Conservation (phyloP, 1,140 invertebrate genomes). For the Macrobrachium nipponense region DNA sequence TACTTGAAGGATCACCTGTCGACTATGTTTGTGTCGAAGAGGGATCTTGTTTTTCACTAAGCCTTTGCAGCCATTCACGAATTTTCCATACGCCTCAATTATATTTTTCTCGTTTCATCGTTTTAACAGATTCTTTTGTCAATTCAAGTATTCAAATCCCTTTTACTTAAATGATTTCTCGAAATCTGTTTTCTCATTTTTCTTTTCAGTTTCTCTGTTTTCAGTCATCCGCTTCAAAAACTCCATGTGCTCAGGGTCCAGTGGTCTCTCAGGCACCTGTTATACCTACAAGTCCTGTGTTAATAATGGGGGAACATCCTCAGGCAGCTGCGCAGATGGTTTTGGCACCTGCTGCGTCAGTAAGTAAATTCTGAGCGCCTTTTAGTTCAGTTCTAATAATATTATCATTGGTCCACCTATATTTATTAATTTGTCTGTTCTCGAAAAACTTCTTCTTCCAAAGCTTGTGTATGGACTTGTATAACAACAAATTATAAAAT, state of each 20-base stretch:
- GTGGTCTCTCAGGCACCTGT: not conserved
- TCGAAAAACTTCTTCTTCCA: not conserved
- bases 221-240: conserved; percentile 31
- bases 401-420: too few species aligned
- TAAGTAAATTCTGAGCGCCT: not conserved
- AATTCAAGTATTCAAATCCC: too few species aligned
- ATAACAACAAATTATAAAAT: not conserved
- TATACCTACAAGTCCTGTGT: conserved; percentile 12
- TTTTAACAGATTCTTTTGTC: too few species aligned
- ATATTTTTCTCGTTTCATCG: too few species aligned
- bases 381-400: too few species aligned
- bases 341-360: conserved; percentile 29
- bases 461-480: not conserved
- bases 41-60: too few species aligned
- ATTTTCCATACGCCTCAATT: too few species aligned
- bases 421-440: not conserved
- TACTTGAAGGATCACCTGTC: too few species aligned
- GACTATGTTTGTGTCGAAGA: too few species aligned
- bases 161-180: too few species aligned
- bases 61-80: too few species aligned
- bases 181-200: too few species aligned
- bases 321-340: conserved; percentile 22
- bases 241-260: not conserved
- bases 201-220: conserved; percentile 18
- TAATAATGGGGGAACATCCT: not conserved